Percentiles rank a stretch among this genome's conserved stretches.
phyloP scores from a whole-genome alignment of 2,113 vertebrate genomes.

The Noturus placidus region DNA sequence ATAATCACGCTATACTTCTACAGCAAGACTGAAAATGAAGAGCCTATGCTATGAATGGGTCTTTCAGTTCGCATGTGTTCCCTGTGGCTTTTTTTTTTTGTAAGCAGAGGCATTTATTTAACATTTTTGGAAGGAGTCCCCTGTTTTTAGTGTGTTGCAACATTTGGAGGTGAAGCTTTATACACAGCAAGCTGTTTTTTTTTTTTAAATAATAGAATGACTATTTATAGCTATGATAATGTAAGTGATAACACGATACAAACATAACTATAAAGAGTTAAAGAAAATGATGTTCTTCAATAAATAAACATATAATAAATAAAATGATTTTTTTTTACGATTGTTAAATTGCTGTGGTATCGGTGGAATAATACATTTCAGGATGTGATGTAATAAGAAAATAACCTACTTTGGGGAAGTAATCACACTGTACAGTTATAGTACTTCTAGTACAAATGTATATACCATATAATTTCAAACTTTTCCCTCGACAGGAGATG shows the following conservation, averaged over 20 bases:
- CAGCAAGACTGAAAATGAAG: background rate
- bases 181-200: background rate
- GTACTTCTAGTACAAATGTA: too few relatives aligned
- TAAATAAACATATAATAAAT: background rate
- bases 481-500: slow-evolving; percentile 84
- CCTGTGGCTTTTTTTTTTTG: background rate
- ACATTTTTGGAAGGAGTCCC: background rate
- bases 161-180: background rate
- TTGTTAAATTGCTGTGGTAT: background rate
- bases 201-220: background rate
- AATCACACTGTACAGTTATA: background rate
- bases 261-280: background rate
- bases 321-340: background rate
- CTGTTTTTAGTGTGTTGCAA: background rate
- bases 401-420: background rate
- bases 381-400: background rate
- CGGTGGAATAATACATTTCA: background rate
- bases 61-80: background rate
- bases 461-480: background rate
- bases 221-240: too few relatives aligned
- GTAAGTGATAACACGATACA: background rate
- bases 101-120: background rate
- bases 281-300: background rate
- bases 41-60: background rate
- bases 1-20: slow-evolving; percentile 37